Evolutionary conservation across 1,140 invertebrate genomes (phyloP).

Genomic region (Drosophila busckii): DNA sequence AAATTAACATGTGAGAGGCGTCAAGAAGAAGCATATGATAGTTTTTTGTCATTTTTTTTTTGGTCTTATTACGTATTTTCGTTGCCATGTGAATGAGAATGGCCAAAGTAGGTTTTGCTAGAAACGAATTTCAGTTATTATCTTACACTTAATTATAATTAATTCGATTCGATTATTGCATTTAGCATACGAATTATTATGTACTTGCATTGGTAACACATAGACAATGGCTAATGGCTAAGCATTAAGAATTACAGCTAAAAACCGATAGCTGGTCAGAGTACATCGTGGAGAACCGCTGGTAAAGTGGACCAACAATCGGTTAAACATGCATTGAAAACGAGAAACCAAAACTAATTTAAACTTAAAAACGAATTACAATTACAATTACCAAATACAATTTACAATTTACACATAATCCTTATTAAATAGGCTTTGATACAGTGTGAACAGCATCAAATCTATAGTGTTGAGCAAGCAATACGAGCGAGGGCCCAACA

Average conservation of each 20-base stretch:
- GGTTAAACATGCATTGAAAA: conserved; percentile 50
- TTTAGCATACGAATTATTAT: conserved; percentile 41
- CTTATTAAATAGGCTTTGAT: conserved; percentile 27
- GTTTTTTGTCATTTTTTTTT: too few species aligned
- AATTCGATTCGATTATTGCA: conserved; percentile 36
- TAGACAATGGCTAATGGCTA: conserved; percentile 28
- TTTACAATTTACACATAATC: conserved; percentile 10
- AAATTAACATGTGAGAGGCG: conserved; percentile 8
- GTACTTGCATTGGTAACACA: conserved; percentile 11
- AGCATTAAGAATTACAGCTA: conserved; percentile 44
- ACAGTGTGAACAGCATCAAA: conserved; percentile 19
- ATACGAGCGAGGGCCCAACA: conserved; percentile 63
- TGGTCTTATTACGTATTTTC: conserved; percentile 25
- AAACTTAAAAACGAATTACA: conserved; percentile 7
- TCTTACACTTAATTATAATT: conserved; percentile 36
- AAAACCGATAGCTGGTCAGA: conserved; percentile 47
- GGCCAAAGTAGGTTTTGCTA: conserved; percentile 56
- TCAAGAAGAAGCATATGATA: conserved; percentile 39
- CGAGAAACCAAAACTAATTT: conserved; percentile 8
- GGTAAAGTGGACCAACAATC: conserved; percentile 76
- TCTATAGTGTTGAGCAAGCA: conserved; percentile 70
- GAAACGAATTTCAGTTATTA: conserved; percentile 57
- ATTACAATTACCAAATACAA: too few species aligned
- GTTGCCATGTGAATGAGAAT: conserved; percentile 25
- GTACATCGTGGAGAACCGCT: conserved; percentile 52